Conservation (phyloP, 2,888 invertebrate genomes). For the Nemotelus nigrinus region DNA sequence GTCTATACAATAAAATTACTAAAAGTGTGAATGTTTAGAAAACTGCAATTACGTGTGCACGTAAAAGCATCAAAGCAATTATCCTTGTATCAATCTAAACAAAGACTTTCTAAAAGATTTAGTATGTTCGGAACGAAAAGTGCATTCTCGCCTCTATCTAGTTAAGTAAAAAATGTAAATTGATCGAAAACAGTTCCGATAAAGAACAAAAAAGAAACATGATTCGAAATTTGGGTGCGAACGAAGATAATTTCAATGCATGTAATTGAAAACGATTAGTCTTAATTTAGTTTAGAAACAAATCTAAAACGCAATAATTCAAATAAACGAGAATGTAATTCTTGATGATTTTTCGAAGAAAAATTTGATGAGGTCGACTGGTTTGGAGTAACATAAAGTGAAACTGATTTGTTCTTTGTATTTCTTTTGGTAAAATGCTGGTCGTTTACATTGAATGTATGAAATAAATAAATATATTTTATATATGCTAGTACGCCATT, state of each 20-base stretch:
- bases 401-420: not conserved
- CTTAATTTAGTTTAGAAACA: no score
- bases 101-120: no score
- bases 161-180: not conserved
- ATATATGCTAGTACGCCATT: not conserved
- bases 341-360: not conserved
- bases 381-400: not conserved
- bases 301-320: no score
- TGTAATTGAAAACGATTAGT: no score
- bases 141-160: not conserved
- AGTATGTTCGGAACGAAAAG: not conserved
- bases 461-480: not conserved
- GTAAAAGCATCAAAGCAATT: not conserved
- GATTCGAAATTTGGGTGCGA: not conserved
- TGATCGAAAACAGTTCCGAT: not conserved
- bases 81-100: not conserved
- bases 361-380: not conserved
- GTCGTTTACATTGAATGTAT: slow-evolving; percentile 4
- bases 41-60: not conserved
- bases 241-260: no score
- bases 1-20: slow-evolving; percentile 85
- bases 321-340: no score
- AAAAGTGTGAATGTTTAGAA: slow-evolving; percentile 69
- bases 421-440: slow-evolving; percentile 5
- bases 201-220: not conserved